Base-by-base conservation (phyloP, 2,113 vertebrate genomes). In the Austrofundulus limnaeus region DNA sequence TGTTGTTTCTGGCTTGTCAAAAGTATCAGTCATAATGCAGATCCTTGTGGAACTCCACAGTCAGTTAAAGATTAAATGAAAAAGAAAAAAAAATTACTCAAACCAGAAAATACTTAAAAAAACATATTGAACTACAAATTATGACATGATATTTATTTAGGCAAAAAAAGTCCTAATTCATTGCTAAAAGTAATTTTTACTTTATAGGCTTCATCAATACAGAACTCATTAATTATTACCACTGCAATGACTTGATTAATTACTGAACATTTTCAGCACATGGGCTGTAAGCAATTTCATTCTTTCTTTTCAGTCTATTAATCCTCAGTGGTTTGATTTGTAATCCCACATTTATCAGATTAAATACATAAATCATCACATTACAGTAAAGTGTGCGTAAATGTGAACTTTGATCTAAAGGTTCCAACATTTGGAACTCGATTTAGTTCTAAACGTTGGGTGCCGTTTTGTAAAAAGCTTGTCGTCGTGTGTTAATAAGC, bases 401-500 rank as follows among this genome's bases (percentile, higher is more conserved):
- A 49, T 37, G 49, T 56, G 21, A 37, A 39, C 34, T 31, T 9
- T 59, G n/a, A 20, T 47, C 15, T 20, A 16, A 23, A 11, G 10
- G 2, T 17, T 47, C 2, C 10, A 50, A 25, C 71, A 49, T 42
- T 37, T 39, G 25, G 15, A 43, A 41, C 13, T 23, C 21, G 23
- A 42, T 45, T 41, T 39, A 63, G 39, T 12, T 39, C 9, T 16
- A 50, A 42, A 41, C 54, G 31, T 45, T 41, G 2, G 16, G 64
- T 69, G 28, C 47, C 47, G 28, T 57, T 54, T 64, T 66, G 6
- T 47, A 24, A 57, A 48, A 37, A 31, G 47, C 61, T 9, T 67
- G 56, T 75, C 59, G 11, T 75, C 57, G 46, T 52, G 28, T 51
- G 11, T 58, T 58, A 73, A 68, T 51, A 45, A 9, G 34, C 43